These are phyloP conservation scores for Stomorhina lunata DNA, from an alignment of 2,888 invertebrate species.

Conservation along the genomic window DNA sequence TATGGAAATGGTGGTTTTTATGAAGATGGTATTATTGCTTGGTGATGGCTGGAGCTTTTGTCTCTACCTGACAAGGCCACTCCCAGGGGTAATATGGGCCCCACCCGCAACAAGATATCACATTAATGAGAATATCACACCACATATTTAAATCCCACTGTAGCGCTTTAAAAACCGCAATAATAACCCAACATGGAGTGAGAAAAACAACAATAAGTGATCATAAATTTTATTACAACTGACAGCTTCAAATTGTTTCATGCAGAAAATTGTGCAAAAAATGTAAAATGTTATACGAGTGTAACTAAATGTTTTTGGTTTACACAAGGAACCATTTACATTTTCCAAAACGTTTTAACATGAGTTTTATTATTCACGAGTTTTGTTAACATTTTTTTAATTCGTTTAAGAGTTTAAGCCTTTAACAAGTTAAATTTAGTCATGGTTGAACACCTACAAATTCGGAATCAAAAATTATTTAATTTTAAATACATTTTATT, in stretches of 20 bases:
- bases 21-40: too few relatives aligned
- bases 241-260: constrained; percentile 51
- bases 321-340: background rate
- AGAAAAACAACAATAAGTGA: background rate
- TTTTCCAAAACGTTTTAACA: constrained; percentile 1
- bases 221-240: constrained; percentile 58
- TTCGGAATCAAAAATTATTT: background rate
- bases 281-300: constrained; percentile 37
- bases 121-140: too few relatives aligned
- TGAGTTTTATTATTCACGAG: constrained; percentile 10
- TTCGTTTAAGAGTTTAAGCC: background rate
- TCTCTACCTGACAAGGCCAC: too few relatives aligned
- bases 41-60: too few relatives aligned
- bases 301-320: constrained; percentile 41
- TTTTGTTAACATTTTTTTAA: background rate
- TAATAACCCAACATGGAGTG: background rate
- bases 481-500: too few relatives aligned
- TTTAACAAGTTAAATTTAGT: constrained; percentile 11
- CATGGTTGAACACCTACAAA: constrained; percentile 38
- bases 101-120: too few relatives aligned
- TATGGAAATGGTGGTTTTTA: too few relatives aligned
- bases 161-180: constrained; percentile 33
- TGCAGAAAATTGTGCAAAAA: constrained; percentile 56
- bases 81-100: too few relatives aligned
- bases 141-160: too few relatives aligned